Conservation (phyloP, 2,113 vertebrate genomes). For the Sebastes schlegelii region DNA sequence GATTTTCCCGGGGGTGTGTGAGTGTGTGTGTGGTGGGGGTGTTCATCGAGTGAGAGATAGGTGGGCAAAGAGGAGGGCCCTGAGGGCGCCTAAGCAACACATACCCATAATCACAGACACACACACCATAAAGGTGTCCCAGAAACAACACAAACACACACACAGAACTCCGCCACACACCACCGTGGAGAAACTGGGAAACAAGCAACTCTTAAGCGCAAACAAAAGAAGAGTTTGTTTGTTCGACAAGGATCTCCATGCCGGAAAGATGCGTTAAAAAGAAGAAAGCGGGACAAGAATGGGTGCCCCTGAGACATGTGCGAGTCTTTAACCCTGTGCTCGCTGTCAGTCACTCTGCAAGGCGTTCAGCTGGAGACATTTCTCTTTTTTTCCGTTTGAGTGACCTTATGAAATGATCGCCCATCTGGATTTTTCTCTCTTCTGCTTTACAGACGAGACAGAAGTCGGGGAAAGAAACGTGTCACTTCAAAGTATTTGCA, state of each 20-base stretch:
- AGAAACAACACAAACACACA: conserved; percentile 1
- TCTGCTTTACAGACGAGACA: conserved; percentile 17
- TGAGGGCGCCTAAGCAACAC: conserved; percentile 56
- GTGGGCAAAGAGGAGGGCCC: conserved; percentile 76
- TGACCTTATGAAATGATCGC: conserved; percentile 24
- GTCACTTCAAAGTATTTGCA: conserved; percentile 26
- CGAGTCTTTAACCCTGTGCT: conserved; percentile 50
- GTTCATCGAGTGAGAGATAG: conserved; percentile 79
- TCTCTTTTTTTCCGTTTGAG: conserved; percentile 4
- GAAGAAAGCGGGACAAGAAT: conserved; percentile 59
- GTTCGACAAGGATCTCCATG: conserved; percentile 73
- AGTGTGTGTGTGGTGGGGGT: conserved; percentile 30
- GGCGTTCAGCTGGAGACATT: conserved; percentile 1
- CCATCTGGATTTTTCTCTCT: conserved; percentile 10
- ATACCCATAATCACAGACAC: conserved; percentile 29
- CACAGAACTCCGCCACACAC: conserved; percentile 56
- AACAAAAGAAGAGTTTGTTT: conserved; percentile 74
- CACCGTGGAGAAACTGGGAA: conserved; percentile 67
- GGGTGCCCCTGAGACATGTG: conserved; percentile 57
- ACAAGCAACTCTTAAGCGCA: conserved; percentile 65
- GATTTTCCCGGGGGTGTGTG: conserved; percentile 67
- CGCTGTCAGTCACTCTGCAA: conserved; percentile 18
- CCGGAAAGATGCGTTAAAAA: conserved; percentile 46
- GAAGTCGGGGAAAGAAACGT: background rate
- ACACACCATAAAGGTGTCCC: background rate